These are phyloP conservation scores for Caenorhabditis remanei DNA, from an alignment of 1,140 invertebrate genomes.

Conservation along the genomic window DNA sequence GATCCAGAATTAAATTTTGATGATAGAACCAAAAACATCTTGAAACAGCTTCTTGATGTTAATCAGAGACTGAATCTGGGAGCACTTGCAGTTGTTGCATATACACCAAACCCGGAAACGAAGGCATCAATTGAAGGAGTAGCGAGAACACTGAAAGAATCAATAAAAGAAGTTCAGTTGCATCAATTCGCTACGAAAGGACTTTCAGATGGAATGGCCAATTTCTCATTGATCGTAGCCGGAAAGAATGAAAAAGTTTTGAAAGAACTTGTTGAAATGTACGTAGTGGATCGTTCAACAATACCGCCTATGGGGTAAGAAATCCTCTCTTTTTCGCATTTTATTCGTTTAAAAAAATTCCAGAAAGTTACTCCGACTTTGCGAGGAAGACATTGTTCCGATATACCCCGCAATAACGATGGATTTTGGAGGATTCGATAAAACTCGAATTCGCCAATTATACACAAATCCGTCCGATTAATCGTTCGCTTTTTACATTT, in stretches of 20 bases:
- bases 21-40: slow-evolving; percentile 42
- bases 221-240: slow-evolving; percentile 51
- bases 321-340: background rate
- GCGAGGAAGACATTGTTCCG: background rate
- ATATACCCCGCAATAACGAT: background rate
- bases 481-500: background rate
- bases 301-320: slow-evolving; percentile 15
- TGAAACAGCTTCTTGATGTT: background rate
- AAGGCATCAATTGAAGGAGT: slow-evolving; percentile 33
- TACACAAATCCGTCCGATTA: background rate
- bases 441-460: background rate
- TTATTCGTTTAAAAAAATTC: background rate
- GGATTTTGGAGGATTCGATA: slow-evolving; percentile 60
- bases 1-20: slow-evolving; percentile 49
- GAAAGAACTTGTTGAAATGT: slow-evolving; percentile 20
- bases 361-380: slow-evolving; percentile 20
- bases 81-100: slow-evolving; percentile 47
- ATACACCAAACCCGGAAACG: slow-evolving; percentile 52
- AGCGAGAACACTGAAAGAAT: background rate
- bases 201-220: slow-evolving; percentile 22
- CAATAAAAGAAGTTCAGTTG: background rate
- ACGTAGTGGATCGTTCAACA: background rate
- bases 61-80: slow-evolving; percentile 10
- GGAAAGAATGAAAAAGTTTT: slow-evolving; percentile 13
- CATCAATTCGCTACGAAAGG: slow-evolving; percentile 52